These are phyloP conservation scores for Chymomyza caudatula DNA, from an alignment of 2,888 invertebrate species.

Conservation along the genomic window DNA sequence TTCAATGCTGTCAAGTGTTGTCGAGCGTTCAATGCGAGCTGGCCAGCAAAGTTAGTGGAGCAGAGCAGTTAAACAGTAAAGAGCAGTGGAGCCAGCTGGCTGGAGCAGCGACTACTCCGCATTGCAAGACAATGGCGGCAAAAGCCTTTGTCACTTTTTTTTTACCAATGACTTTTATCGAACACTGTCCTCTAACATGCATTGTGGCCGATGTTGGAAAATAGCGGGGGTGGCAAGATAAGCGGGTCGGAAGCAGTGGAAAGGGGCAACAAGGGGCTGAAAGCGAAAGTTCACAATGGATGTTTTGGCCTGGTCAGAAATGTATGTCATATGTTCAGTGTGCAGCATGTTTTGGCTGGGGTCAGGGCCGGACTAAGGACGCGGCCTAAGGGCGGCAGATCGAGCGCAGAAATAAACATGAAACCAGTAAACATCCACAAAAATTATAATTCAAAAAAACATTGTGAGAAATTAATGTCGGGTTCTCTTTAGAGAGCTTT, in stretches of 20 bases:
- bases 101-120: background rate
- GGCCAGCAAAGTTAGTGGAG: background rate
- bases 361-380: background rate
- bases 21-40: slow-evolving; percentile 61
- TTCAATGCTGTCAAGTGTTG: slow-evolving; percentile 59
- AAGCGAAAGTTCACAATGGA: background rate
- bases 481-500: too few species aligned
- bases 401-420: too few species aligned
- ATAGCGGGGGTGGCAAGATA: background rate
- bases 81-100: background rate
- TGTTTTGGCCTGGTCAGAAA: background rate
- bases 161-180: background rate
- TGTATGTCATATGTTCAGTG: background rate
- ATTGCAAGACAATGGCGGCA: background rate
- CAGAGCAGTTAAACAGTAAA: background rate
- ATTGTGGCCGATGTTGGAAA: background rate
- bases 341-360: background rate
- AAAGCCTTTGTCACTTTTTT: background rate
- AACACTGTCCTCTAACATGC: background rate
- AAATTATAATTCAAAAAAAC: too few species aligned
- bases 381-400: background rate
- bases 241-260: background rate
- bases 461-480: too few species aligned
- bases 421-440: too few species aligned
- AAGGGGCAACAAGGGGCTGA: background rate